Conservation (phyloP, 2,113 vertebrate species). For the Anhinga rufa region DNA sequence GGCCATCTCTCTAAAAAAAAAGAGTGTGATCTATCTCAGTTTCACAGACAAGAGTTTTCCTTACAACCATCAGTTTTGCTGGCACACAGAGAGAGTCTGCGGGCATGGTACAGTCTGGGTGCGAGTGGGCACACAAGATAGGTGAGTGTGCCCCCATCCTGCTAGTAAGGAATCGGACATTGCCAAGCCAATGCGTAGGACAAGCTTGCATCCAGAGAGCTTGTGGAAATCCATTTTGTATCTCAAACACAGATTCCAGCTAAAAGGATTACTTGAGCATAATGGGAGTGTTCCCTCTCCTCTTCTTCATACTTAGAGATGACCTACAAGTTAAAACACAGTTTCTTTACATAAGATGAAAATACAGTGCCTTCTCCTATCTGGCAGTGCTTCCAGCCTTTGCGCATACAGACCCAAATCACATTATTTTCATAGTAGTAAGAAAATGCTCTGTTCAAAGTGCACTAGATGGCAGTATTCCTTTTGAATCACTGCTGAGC, state of each 20-base stretch:
- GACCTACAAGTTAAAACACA: neutral
- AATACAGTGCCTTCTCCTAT: neutral
- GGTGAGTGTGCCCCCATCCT: neutral
- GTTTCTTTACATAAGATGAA: neutral
- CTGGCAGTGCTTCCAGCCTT: neutral
- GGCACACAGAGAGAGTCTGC: neutral
- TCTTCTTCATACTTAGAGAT: neutral
- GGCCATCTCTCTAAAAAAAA: neutral
- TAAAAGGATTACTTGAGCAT: neutral
- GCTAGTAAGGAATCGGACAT: neutral
- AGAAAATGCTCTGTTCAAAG: neutral
- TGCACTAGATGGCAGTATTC: slow-evolving; percentile 63
- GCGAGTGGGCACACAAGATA: neutral
- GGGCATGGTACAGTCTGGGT: neutral
- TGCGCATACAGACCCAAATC: neutral
- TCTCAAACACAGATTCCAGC: neutral
- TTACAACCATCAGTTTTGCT: neutral
- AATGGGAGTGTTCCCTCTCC: neutral
- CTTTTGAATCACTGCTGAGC: neutral
- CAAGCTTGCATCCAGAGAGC: neutral
- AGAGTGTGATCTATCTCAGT: neutral
- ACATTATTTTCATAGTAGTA: neutral
- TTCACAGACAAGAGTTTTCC: neutral
- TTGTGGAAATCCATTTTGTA: neutral
- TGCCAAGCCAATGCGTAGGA: neutral